phyloP scores from a whole-genome alignment of 2,888 invertebrate genomes.

The Parapristionchus giblindavisi region DNA sequence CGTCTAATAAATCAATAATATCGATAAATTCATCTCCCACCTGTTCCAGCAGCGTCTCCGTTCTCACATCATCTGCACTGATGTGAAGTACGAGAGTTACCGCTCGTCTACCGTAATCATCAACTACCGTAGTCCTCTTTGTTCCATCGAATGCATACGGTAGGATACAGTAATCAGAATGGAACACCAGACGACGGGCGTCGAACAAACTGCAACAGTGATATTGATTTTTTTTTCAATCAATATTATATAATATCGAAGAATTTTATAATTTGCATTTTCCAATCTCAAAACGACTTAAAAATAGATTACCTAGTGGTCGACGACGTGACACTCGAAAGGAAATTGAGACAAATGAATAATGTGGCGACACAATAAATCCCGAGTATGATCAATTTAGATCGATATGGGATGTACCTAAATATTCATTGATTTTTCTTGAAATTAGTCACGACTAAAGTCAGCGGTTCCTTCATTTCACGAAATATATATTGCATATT shows the following conservation, averaged over 20 bases:
- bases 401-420: slow-evolving; percentile 17
- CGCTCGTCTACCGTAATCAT: background rate
- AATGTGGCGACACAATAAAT: slow-evolving; percentile 9
- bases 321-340: background rate
- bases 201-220: background rate
- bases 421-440: no score
- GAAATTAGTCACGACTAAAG: no score
- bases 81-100: slow-evolving; percentile 34
- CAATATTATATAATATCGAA: background rate
- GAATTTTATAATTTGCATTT: no score
- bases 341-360: slow-evolving; percentile 10
- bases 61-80: slow-evolving; percentile 16
- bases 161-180: slow-evolving; percentile 21
- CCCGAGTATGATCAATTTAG: background rate
- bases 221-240: background rate
- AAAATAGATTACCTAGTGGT: background rate
- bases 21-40: no score
- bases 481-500: no score
- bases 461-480: no score
- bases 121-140: background rate
- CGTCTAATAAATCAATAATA: no score
- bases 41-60: background rate
- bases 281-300: background rate
- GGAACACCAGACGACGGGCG: slow-evolving; percentile 1
- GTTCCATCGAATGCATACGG: slow-evolving; percentile 11